A percentile compares a stretch with the other conserved stretches of the same genome.
Evolutionary conservation across 1,140 invertebrate species (phyloP).

Genomic region (Lethrus apterus): DNA sequence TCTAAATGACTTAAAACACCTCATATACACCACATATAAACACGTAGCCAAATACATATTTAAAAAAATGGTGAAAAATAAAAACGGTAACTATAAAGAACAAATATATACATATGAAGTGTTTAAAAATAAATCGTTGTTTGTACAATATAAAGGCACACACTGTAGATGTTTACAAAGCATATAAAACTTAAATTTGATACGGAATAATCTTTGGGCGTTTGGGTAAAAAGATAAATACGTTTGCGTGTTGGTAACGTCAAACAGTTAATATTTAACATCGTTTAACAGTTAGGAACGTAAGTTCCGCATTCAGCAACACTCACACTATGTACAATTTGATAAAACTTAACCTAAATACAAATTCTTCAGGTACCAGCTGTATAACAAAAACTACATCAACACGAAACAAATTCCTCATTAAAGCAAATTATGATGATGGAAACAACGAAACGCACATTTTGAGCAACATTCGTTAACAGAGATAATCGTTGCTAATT

Average conservation of each 20-base stretch:
- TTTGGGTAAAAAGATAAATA: constrained; percentile 5
- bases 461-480: too few species aligned
- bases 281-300: constrained; percentile 7
- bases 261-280: constrained; percentile 27
- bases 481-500: too few species aligned
- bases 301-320: constrained; percentile 4
- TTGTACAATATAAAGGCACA: constrained; percentile 31
- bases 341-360: constrained; percentile 23
- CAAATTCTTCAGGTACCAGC: constrained; percentile 29
- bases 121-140: constrained; percentile 27
- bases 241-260: background rate
- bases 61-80: constrained; percentile 2
- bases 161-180: constrained; percentile 7
- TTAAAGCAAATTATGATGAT: too few species aligned
- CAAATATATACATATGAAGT: constrained; percentile 11
- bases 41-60: too few species aligned
- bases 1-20: too few species aligned
- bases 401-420: too few species aligned
- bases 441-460: too few species aligned
- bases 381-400: too few species aligned
- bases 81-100: constrained; percentile 16
- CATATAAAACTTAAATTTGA: constrained; percentile 8
- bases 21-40: too few species aligned
- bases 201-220: constrained; percentile 11
- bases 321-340: constrained; percentile 20